Conservation (phyloP, 2,888 invertebrate species). For the Digitonthophagus gazella region DNA sequence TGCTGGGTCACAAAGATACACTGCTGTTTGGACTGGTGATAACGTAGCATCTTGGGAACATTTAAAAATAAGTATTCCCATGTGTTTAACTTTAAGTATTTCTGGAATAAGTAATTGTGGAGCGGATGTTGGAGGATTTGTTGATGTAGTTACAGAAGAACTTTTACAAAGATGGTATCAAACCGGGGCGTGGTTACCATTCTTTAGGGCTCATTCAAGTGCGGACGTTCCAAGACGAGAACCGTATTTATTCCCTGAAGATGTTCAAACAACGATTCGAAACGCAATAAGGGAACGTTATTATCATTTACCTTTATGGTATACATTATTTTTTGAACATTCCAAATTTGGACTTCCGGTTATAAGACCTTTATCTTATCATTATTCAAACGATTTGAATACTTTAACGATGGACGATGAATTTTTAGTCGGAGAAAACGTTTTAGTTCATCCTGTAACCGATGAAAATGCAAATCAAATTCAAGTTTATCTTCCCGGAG, state of each 20-base stretch:
- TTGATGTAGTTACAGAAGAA: conserved; percentile 86
- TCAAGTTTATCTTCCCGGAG: conserved; percentile 82
- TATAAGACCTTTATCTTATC: conserved; percentile 83
- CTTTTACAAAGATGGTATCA: conserved; percentile 72
- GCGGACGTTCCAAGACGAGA: conserved; percentile 91
- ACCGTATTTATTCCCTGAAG: conserved; percentile 85
- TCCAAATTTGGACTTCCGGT: conserved; percentile 79
- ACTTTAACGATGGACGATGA: conserved; percentile 79
- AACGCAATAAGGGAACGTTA: conserved; percentile 73
- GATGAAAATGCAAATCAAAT: conserved; percentile 70
- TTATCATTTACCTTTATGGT: conserved; percentile 84
- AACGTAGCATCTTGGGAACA: conserved; percentile 92
- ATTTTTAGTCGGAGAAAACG: conserved; percentile 72
- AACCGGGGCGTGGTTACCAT: conserved; percentile 88
- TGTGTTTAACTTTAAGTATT: conserved; percentile 82
- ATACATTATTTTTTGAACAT: conserved; percentile 87
- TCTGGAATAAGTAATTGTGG: conserved; percentile 89
- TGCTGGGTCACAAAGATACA: conserved; percentile 86
- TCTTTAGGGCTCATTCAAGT: conserved; percentile 93
- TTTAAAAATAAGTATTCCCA: conserved; percentile 78
- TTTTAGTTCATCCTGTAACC: conserved; percentile 84
- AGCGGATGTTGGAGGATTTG: conserved; percentile 96
- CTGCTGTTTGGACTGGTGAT: conserved; percentile 97
- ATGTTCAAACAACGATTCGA: conserved; percentile 54
- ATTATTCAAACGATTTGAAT: conserved; percentile 78